Evolutionary conservation across 2,797 vertebrate genomes (phyloP), one percentile per base, ranked within the genome.

Genomic region (Lepidocolaptes lacrymiger): DNA sequence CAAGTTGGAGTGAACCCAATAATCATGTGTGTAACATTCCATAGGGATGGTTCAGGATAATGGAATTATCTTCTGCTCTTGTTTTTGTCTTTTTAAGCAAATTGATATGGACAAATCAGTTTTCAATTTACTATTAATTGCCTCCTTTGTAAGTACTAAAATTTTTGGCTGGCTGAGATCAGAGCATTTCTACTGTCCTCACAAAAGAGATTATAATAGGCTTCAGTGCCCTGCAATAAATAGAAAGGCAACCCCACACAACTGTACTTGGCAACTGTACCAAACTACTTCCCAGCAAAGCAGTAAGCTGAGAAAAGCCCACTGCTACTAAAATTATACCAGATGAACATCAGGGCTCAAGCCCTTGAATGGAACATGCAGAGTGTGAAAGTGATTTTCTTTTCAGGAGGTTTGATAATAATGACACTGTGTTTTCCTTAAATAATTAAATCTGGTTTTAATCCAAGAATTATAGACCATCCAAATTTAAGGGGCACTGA

Each of bases 61-160:
- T 16, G 26, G 54, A 79, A 12, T 67, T 39, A 56, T 18, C 63
- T 75, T 76, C 39, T 16, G 30, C 27, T 9, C 2, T 15, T 12
- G 23, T 16, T 87, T 63, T 68, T 55, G 55, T 87, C 48, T 54
- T 59, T 69, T 19, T 69, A 78, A 92, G 78, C 78, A 92, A 84
- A 71, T 76, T 79, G 91, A 69, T 69, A 75, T 26, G n/a, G 46
- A 83, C 81, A 89, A 93, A 61, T 26, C 14, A 68, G 72, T 91
- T 96, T 89, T 84, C 88, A 81, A 87, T 96, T 95, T 94, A 26
- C 52, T 94, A 58, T 91, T 68, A 85, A 63, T 41, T 59, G 54
- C 44, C 55, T 85, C 26, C 59, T 91, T 91, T 74, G 39, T 69
- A 89, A 62, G 27, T 89, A 74, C 52, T 78, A 78, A 37, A 92